Percentiles rank a stretch among this genome's conserved stretches.
phyloP scores from a whole-genome alignment of 1,140 invertebrate genomes.

The Acromyrmex charruanus region DNA sequence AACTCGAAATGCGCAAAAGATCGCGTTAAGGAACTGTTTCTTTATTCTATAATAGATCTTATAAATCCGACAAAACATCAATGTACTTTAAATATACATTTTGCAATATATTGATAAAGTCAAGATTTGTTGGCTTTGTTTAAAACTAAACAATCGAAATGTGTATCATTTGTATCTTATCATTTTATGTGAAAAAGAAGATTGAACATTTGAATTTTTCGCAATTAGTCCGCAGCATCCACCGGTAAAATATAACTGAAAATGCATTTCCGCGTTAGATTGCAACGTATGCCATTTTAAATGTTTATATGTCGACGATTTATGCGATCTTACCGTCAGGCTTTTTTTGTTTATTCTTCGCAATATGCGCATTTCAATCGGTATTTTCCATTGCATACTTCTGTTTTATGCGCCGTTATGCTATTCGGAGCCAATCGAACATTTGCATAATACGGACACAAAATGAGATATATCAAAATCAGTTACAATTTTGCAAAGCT shows the following conservation, averaged over 20 bases:
- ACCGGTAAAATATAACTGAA: background rate
- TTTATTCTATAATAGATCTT: background rate
- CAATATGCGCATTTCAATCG: conserved; percentile 14
- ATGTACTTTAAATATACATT: background rate
- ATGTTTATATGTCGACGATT: background rate
- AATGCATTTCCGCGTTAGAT: background rate
- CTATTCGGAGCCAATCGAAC: background rate
- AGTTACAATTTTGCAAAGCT: background rate
- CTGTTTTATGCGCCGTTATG: background rate
- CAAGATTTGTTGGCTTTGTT: background rate
- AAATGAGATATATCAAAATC: conserved; percentile 5
- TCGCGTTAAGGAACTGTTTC: background rate
- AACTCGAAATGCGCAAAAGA: background rate
- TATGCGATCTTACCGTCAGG: conserved; percentile 13
- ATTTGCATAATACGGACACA: background rate
- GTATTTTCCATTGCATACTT: background rate
- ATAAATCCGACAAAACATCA: background rate
- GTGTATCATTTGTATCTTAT: background rate
- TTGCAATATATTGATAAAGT: background rate
- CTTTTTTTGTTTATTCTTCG: background rate
- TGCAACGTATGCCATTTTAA: background rate
- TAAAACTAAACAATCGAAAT: background rate
- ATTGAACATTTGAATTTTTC: background rate
- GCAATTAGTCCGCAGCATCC: background rate
- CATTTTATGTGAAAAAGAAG: background rate